These are phyloP conservation scores for Hylyphantes graminicola DNA, from an alignment of 1,140 invertebrate genomes.

Conservation along the genomic window DNA sequence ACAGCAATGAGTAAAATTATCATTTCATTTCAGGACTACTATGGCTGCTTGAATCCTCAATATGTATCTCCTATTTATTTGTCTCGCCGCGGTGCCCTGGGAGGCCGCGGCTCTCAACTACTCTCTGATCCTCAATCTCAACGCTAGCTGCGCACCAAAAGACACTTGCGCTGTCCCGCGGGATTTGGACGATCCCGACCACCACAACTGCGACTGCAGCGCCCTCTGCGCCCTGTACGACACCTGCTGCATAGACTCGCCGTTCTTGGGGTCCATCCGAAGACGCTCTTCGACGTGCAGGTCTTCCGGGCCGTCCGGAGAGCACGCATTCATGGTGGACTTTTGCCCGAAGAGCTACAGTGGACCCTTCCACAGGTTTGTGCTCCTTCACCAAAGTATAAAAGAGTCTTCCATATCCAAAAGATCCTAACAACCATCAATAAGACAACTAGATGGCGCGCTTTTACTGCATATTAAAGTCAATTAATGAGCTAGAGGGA, in stretches of 20 bases:
- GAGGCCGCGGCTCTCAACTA: background rate
- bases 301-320: background rate
- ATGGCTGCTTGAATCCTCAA: no score
- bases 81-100: background rate
- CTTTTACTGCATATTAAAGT: no score
- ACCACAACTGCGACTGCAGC: constrained; percentile 54
- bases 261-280: constrained; percentile 21
- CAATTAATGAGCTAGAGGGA: no score
- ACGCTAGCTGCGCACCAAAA: constrained; percentile 40
- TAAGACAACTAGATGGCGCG: background rate
- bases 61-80: no score
- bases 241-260: constrained; percentile 51
- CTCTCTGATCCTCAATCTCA: constrained; percentile 23
- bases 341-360: constrained; percentile 15
- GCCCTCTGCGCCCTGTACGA: constrained; percentile 33
- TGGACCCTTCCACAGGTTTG: background rate
- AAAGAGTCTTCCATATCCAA: background rate
- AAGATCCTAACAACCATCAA: background rate
- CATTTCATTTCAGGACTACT: no score
- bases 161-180: constrained; percentile 39
- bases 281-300: constrained; percentile 2
- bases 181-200: constrained; percentile 13
- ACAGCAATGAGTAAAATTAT: no score
- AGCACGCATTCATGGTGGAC: constrained; percentile 40
- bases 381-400: background rate